phyloP scores from a whole-genome alignment of 2,888 invertebrate genomes.

The Harpalus rufipes region DNA sequence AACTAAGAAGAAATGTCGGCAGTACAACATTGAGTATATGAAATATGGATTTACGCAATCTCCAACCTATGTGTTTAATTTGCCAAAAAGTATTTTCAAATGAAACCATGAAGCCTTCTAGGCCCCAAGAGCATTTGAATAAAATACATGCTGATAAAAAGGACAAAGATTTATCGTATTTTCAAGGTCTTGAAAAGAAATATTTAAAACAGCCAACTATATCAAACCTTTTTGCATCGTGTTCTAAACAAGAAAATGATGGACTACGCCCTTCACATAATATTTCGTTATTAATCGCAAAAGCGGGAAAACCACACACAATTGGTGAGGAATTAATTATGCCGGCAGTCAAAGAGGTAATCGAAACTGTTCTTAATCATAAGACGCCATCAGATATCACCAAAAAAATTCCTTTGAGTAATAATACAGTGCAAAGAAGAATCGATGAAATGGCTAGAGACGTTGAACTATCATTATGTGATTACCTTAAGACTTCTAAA shows the following conservation, averaged over 20 bases:
- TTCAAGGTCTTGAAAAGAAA: conserved; percentile 46
- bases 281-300: conserved; percentile 67
- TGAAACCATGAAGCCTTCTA: conserved; percentile 69
- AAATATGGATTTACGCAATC: conserved; percentile 65
- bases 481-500: conserved; percentile 63
- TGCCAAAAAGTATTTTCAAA: conserved; percentile 70
- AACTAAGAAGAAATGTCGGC: not conserved
- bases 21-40: conserved; percentile 64
- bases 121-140: too few species aligned
- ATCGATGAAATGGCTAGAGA: conserved; percentile 69
- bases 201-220: conserved; percentile 6
- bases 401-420: conserved; percentile 68
- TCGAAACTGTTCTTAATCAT: conserved; percentile 69
- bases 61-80: conserved; percentile 63
- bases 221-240: conserved; percentile 57
- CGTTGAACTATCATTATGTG: conserved; percentile 68
- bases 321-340: conserved; percentile 69
- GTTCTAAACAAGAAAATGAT: conserved; percentile 61
- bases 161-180: too few species aligned
- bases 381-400: conserved; percentile 65
- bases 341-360: conserved; percentile 69
- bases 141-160: too few species aligned
- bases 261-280: conserved; percentile 68
- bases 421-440: conserved; percentile 69
- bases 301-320: conserved; percentile 68